These are phyloP conservation scores for Andrena minutula DNA, from an alignment of 2,888 invertebrate genomes.

Conservation along the genomic window DNA sequence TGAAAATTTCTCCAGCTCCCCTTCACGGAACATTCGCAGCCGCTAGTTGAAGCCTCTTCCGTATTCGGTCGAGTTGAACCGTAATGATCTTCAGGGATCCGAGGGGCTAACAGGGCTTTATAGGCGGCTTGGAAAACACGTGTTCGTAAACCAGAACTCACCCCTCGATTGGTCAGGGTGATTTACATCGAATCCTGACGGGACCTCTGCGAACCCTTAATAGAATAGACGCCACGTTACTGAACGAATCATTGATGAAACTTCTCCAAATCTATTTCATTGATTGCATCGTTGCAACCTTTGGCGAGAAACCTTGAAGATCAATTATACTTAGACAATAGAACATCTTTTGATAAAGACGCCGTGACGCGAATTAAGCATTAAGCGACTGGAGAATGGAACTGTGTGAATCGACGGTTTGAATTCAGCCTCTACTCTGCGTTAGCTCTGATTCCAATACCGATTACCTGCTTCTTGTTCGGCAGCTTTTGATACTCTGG, in stretches of 20 bases:
- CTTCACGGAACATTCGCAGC: constrained; percentile 37
- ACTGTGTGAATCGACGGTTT: too few relatives aligned
- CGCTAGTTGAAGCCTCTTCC: constrained; percentile 41
- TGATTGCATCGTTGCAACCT: too few relatives aligned
- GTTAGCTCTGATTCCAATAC: too few relatives aligned
- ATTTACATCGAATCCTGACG: constrained; percentile 28
- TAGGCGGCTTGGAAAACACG: constrained; percentile 44
- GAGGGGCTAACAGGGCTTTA: constrained; percentile 35
- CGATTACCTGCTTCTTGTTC: too few relatives aligned
- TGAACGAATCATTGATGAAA: neutral
- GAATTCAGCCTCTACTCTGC: too few relatives aligned
- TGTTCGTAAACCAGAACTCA: constrained; percentile 51
- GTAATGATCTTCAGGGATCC: constrained; percentile 47
- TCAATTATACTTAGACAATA: too few relatives aligned
- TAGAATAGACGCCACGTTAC: neutral
- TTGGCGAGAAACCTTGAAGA: too few relatives aligned
- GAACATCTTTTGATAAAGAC: too few relatives aligned
- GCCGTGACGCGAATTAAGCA: too few relatives aligned
- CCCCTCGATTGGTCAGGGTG: constrained; percentile 10
- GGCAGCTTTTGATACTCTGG: too few relatives aligned
- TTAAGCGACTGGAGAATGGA: too few relatives aligned
- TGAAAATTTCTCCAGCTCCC: constrained; percentile 22
- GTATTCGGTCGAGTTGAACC: constrained; percentile 26
- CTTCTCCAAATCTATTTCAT: too few relatives aligned
- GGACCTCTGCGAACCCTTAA: neutral